Conservation (phyloP, 2,797 vertebrate genomes). For the Calcarius lapponicus region DNA sequence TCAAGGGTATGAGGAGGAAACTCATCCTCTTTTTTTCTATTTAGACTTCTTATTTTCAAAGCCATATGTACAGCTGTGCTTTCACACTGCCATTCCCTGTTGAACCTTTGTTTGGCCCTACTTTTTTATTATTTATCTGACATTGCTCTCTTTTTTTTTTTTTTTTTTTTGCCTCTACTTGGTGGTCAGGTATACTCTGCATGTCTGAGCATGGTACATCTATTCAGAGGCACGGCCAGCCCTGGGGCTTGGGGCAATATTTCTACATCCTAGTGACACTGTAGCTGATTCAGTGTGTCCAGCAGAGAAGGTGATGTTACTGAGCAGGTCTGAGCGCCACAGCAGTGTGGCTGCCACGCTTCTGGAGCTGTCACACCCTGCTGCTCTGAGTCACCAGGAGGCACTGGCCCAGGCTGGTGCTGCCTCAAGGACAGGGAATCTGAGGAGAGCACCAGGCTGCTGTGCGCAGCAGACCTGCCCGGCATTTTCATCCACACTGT, state of each 20-base stretch:
- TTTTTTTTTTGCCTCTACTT: not conserved
- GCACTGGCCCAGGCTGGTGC: not conserved
- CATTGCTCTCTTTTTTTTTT: not conserved
- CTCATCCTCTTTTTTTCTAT: not conserved
- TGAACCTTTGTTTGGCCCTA: not conserved
- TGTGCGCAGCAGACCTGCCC: not conserved
- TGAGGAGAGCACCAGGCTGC: not conserved
- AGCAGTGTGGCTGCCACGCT: not conserved
- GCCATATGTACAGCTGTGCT: not conserved
- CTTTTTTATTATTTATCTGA: not conserved
- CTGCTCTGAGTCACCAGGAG: not conserved
- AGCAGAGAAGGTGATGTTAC: not conserved
- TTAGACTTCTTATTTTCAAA: not conserved
- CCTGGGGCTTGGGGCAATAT: not conserved
- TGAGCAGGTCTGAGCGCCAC: not conserved
- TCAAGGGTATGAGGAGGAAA: not conserved
- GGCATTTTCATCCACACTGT: not conserved
- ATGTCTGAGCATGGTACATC: accelerated
- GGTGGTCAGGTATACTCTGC: not conserved
- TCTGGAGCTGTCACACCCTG: not conserved
- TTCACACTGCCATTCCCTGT: not conserved
- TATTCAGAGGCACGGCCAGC: not conserved
- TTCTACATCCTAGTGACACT: not conserved
- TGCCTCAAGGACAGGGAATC: not conserved
- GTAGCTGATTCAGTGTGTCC: not conserved